Evolutionary conservation across 2,797 vertebrate genomes (phyloP).

Genomic region (Sebastes cheni): DNA sequence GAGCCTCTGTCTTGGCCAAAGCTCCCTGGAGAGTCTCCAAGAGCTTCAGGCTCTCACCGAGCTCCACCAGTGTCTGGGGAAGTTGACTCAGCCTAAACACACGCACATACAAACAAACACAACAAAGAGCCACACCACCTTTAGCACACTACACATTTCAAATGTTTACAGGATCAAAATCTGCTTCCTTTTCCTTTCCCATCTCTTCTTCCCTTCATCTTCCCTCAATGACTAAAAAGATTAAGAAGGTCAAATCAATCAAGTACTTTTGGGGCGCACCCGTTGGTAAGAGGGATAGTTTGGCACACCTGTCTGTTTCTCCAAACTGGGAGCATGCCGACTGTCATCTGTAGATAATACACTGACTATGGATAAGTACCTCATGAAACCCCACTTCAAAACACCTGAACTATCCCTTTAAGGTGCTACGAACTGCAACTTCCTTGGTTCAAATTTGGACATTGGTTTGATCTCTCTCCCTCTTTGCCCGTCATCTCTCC

Average conservation of each 20-base stretch:
- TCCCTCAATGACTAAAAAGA: neutral
- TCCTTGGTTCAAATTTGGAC: neutral
- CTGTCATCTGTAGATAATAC: too few relatives aligned
- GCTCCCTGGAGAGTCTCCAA: conserved; percentile 81
- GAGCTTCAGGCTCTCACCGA: conserved; percentile 78
- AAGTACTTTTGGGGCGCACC: neutral
- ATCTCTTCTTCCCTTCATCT: neutral
- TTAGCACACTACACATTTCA: neutral
- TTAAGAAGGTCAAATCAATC: neutral
- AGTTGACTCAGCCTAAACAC: conserved; percentile 50
- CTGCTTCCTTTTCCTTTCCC: neutral
- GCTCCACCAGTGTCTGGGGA: conserved; percentile 57
- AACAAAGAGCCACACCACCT: neutral
- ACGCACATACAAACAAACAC: conserved; percentile 11
- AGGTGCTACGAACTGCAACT: too few relatives aligned
- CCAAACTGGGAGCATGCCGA: too few relatives aligned
- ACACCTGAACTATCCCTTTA: too few relatives aligned
- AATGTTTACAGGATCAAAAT: neutral
- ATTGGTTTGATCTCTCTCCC: neutral
- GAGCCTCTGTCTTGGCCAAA: conserved; percentile 78
- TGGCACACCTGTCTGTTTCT: too few relatives aligned
- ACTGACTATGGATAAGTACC: too few relatives aligned
- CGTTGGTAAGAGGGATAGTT: neutral
- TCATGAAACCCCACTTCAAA: too few relatives aligned
- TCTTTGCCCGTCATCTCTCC: neutral